phyloP scores from a whole-genome alignment of 1,140 invertebrate genomes.

The Drosophila paulistorum region DNA sequence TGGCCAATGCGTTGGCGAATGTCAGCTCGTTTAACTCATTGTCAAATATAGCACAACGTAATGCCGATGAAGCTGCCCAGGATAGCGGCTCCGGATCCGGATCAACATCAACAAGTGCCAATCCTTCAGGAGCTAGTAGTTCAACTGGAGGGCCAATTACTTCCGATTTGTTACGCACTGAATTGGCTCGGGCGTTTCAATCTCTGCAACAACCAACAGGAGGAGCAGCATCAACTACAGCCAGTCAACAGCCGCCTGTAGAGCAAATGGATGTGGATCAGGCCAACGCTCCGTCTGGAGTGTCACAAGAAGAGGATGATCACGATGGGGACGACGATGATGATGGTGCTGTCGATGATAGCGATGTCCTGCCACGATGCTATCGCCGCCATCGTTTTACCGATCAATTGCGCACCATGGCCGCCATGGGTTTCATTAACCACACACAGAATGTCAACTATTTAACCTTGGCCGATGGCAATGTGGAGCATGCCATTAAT shows the following conservation, averaged over 20 bases:
- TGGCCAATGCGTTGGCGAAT: slow-evolving; percentile 70
- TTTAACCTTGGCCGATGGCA: slow-evolving; percentile 90
- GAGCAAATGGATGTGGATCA: slow-evolving; percentile 66
- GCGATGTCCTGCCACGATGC: slow-evolving; percentile 66
- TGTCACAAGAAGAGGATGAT: slow-evolving; percentile 15
- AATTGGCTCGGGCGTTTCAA: slow-evolving; percentile 66
- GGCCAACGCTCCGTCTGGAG: not conserved
- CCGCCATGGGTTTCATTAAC: slow-evolving; percentile 94
- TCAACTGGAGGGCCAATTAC: slow-evolving; percentile 49
- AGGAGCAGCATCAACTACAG: slow-evolving; percentile 44
- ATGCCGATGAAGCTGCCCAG: slow-evolving; percentile 61
- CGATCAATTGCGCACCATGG: slow-evolving; percentile 91
- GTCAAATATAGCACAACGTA: slow-evolving; percentile 76
- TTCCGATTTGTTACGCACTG: slow-evolving; percentile 62
- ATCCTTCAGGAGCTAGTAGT: slow-evolving; percentile 18
- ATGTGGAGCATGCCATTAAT: slow-evolving; percentile 94
- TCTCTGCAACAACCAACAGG: slow-evolving; percentile 54
- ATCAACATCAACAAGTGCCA: not conserved
- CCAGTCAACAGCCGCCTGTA: slow-evolving; percentile 21
- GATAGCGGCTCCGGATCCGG: slow-evolving; percentile 21
- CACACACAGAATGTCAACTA: slow-evolving; percentile 93
- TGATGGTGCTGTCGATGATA: slow-evolving; percentile 52
- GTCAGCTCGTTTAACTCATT: slow-evolving; percentile 77
- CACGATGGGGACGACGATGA: slow-evolving; percentile 39
- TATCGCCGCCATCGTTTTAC: slow-evolving; percentile 76